These are phyloP conservation scores for Rhinatrema bivittatum DNA, from an alignment of 2,797 vertebrate species.

Conservation along the genomic window DNA sequence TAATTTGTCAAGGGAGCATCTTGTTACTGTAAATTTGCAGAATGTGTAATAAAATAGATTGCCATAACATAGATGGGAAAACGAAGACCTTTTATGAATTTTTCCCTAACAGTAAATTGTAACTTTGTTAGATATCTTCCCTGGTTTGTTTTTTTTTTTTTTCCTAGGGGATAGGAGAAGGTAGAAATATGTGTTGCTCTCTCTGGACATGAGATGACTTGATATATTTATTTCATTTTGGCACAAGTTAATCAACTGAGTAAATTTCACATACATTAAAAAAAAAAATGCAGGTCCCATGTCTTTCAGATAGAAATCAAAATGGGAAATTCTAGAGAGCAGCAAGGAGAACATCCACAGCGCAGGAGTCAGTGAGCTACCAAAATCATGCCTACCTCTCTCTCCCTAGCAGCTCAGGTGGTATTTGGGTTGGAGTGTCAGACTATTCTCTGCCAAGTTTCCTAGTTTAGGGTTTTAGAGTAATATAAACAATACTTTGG, in stretches of 20 bases:
- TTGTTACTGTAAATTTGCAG: slow-evolving; percentile 78
- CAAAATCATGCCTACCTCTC: no score
- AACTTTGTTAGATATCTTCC: slow-evolving; percentile 14
- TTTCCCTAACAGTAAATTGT: slow-evolving; percentile 37
- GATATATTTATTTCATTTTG: slow-evolving; percentile 24
- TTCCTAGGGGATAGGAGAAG: background rate
- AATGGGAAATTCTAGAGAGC: slow-evolving; percentile 17
- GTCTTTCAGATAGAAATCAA: slow-evolving; percentile 24
- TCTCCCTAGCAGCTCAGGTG: no score
- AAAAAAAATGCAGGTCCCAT: slow-evolving; percentile 12
- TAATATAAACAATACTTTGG: no score
- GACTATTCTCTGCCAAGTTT: no score
- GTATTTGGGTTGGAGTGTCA: no score
- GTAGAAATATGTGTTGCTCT: background rate
- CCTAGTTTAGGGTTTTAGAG: no score
- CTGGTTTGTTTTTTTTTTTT: slow-evolving; percentile 23
- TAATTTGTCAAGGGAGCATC: slow-evolving; percentile 64
- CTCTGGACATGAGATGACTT: background rate
- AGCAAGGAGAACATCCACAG: slow-evolving; percentile 17
- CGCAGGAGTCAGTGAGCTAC: no score
- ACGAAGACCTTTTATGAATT: slow-evolving; percentile 54
- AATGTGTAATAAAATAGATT: slow-evolving; percentile 81
- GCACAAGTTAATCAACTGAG: slow-evolving; percentile 7
- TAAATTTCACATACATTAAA: slow-evolving; percentile 30
- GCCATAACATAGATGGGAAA: slow-evolving; percentile 76